phyloP scores from a whole-genome alignment of 1,140 invertebrate genomes.

The Calycopis cecrops region DNA sequence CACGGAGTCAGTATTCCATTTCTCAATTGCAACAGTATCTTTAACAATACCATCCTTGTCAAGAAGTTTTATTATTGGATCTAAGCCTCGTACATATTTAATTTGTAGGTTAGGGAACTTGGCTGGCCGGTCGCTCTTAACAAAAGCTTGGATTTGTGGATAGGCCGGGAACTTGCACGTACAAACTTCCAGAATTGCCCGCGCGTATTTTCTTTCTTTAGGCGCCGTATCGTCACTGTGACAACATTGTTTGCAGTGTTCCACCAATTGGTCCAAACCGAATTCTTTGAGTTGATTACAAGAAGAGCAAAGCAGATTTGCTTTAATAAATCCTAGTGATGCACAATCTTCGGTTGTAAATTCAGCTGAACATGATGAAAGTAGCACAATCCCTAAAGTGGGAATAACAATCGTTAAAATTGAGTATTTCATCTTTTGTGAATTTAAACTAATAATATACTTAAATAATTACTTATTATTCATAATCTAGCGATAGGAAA shows the following conservation, averaged over 20 bases:
- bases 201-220: conserved; percentile 84
- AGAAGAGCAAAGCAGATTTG: conserved; percentile 90
- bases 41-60: conserved; percentile 88
- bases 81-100: conserved; percentile 91
- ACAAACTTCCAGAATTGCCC: conserved; percentile 93
- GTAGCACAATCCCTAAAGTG: conserved; percentile 18
- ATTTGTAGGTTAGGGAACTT: conserved; percentile 93
- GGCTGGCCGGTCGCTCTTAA: conserved; percentile 89
- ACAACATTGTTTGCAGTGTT: conserved; percentile 85
- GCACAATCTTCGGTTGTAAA: conserved; percentile 89
- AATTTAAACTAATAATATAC: too few species aligned
- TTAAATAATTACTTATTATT: too few species aligned
- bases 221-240: conserved; percentile 78
- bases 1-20: conserved; percentile 97
- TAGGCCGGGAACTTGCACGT: conserved; percentile 96
- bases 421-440: too few species aligned
- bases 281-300: conserved; percentile 90
- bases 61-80: conserved; percentile 93
- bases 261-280: conserved; percentile 80
- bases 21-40: conserved; percentile 94
- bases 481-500: too few species aligned
- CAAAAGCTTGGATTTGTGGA: conserved; percentile 97
- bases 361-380: conserved; percentile 57
- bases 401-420: background rate
- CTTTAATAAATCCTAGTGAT: conserved; percentile 89